Base-by-base conservation (phyloP, 1,140 invertebrate species). In the Drosophila ananassae region DNA sequence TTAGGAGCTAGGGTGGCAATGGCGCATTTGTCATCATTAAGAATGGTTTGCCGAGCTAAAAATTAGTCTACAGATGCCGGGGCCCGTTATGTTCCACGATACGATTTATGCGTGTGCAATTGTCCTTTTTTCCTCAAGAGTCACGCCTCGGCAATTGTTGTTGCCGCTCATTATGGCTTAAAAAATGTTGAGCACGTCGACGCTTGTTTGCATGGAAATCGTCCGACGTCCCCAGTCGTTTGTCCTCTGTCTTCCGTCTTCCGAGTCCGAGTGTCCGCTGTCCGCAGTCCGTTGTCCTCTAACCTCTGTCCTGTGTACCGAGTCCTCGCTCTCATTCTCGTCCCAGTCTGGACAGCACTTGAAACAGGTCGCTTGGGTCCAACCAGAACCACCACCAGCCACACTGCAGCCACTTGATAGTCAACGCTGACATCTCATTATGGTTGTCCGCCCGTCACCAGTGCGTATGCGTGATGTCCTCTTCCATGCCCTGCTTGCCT, bases 141-240 rank as follows among this genome's bases (percentile, higher is more conserved):
- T 89, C 83, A 87, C 79, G 83, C 79, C 83, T 48, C 44, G 60
- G 22, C 71, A 66, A 73, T 67, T 79, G 48, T 34, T 55, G 41
- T 63, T 67, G 57, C 72, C 81, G 78, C 82, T 87, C 83, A 89
- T 89, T 89, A 89, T 83, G 84, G 76, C 75, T 89, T 89, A 89
- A 89, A 87, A 89, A 89, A 89, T 89, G 84, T 83, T 89, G 73
- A 89, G 84, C 83, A 89, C 83, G 83, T 87, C 76, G 72, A 76
- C 62, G 73, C 73, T 77, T 69, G 73, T 85, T 84, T 85, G 79
- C 75, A 74, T 83, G 75, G 58, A 66, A 75, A 62, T 79, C 61
- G 76, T 61, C 55, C 46, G 34, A 22, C n/a, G 47, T 28, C 21
- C 44, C 10, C 41, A 6, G 41, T 44, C 12, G 28, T 2, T 30